Conservation (phyloP, 2,888 invertebrate genomes). For the Cheilosia urbana region DNA sequence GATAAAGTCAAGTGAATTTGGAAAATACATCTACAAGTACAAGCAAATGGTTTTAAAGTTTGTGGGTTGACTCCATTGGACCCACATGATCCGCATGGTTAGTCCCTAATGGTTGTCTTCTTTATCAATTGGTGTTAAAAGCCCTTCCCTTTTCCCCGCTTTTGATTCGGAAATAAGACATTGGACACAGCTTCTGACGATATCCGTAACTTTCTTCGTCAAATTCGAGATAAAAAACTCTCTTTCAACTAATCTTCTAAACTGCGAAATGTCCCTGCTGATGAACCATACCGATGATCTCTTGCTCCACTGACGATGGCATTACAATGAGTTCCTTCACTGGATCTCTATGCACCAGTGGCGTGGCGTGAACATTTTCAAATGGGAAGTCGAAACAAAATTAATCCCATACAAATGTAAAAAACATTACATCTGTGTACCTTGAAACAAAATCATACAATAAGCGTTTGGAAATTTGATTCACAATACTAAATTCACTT, state of each 20-base stretch:
- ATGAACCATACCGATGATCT: no score
- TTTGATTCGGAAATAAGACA: conserved; percentile 70
- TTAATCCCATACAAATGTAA: no score
- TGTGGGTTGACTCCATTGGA: conserved; percentile 77
- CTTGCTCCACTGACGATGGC: no score
- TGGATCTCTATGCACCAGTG: no score
- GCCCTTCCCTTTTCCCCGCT: conserved; percentile 79
- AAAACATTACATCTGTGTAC: no score
- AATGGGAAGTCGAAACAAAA: no score
- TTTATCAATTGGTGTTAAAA: conserved; percentile 78
- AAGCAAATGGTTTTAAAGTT: conserved; percentile 79
- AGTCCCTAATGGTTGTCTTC: conserved; percentile 74
- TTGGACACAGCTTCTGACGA: conserved; percentile 17
- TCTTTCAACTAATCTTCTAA: conserved; percentile 77
- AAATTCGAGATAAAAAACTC: conserved; percentile 64
- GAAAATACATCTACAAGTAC: conserved; percentile 79
- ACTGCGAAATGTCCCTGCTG: conserved; percentile 79
- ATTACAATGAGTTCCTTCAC: no score
- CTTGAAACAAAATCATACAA: no score
- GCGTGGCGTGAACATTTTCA: no score
- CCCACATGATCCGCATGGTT: conserved; percentile 80
- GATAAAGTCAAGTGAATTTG: conserved; percentile 80
- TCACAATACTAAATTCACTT: no score
- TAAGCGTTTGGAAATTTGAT: no score
- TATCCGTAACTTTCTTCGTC: not conserved